Percentiles rank a stretch among this genome's conserved stretches.
These are phyloP conservation scores for Ailuropoda melanoleuca DNA, from an alignment of 2,113 vertebrate genomes.

Conservation along the genomic window DNA sequence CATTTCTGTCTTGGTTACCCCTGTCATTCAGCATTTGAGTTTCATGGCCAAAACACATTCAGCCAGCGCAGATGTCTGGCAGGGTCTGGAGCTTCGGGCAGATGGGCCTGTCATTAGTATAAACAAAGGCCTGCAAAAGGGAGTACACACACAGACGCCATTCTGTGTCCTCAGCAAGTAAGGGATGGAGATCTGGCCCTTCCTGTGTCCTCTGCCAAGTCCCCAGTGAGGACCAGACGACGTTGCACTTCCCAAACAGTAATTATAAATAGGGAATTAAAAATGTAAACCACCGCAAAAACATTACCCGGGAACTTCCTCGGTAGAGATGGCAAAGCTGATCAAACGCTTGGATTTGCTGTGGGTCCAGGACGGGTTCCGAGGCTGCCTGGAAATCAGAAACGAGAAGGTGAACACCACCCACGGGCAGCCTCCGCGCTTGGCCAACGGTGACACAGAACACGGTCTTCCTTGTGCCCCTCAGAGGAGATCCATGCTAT, in stretches of 20 bases:
- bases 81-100: not conserved
- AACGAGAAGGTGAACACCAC: not conserved
- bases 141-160: not conserved
- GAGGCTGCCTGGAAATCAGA: constrained; percentile 83
- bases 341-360: constrained; percentile 95
- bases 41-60: not conserved
- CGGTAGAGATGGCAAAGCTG: constrained; percentile 93
- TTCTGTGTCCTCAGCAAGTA: not conserved
- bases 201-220: not conserved
- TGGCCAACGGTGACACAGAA: not conserved
- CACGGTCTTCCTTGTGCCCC: not conserved
- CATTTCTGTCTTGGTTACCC: not conserved
- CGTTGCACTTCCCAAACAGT: not conserved
- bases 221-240: not conserved
- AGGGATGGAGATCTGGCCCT: not conserved
- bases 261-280: not conserved
- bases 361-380: constrained; percentile 90
- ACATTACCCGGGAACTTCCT: constrained; percentile 92
- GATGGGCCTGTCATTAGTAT: not conserved
- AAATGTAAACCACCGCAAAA: not conserved
- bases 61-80: not conserved
- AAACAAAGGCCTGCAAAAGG: not conserved
- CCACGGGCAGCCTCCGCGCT: not conserved
- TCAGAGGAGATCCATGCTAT: not conserved
- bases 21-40: not conserved